Evolutionary conservation across 2,888 invertebrate genomes (phyloP).

Genomic region (Cylloceria caligata): DNA sequence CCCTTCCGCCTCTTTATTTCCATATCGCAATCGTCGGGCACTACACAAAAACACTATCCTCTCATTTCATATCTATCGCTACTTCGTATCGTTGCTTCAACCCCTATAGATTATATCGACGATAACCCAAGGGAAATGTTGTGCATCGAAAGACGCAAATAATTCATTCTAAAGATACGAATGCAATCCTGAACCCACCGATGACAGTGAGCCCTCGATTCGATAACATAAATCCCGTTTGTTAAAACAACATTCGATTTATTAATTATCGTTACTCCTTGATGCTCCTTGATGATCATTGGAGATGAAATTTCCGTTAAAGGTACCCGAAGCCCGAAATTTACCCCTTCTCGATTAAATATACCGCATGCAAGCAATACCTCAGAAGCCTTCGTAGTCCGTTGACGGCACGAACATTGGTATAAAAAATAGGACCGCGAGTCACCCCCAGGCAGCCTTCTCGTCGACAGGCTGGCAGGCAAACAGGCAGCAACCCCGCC

Average conservation of each 20-base stretch:
- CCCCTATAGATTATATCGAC: neutral
- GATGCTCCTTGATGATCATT: neutral
- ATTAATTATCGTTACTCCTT: neutral
- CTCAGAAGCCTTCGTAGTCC: neutral
- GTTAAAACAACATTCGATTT: neutral
- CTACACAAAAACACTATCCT: neutral
- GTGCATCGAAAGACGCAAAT: neutral
- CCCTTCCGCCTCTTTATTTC: neutral
- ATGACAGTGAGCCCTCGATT: neutral
- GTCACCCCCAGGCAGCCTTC: constrained; percentile 18
- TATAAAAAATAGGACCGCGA: constrained; percentile 9
- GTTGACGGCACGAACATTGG: constrained; percentile 9
- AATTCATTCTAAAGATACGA: neutral
- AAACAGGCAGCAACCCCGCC: constrained; percentile 30
- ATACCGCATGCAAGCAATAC: neutral
- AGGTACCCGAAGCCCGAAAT: neutral
- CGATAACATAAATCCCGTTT: neutral
- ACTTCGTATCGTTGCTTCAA: neutral
- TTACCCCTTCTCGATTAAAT: neutral
- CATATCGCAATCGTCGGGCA: neutral
- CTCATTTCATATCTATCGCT: neutral
- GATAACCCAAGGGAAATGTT: neutral
- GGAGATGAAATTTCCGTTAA: neutral
- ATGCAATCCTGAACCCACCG: too few relatives aligned
- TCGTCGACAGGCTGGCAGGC: constrained; percentile 20